phyloP scores from a whole-genome alignment of 2,888 invertebrate species.

The Hymenopus coronatus region DNA sequence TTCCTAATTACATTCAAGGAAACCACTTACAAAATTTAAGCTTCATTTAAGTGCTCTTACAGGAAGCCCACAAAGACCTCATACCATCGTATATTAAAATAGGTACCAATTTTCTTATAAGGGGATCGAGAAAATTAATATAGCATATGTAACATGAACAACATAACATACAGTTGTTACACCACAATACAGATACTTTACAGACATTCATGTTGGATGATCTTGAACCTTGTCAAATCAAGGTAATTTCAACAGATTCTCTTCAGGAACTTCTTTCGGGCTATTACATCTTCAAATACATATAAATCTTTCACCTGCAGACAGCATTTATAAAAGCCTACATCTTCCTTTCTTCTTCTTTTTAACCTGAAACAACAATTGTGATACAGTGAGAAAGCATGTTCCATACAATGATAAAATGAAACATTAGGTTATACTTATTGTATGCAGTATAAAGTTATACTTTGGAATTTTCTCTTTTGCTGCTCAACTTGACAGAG shows the following conservation, averaged over 20 bases:
- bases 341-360: conserved; percentile 92
- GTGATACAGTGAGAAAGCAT: not conserved
- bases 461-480: too few relatives aligned
- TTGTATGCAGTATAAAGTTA: too few relatives aligned
- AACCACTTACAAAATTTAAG: not conserved
- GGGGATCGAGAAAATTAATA: not conserved
- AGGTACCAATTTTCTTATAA: not conserved
- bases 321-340: conserved; percentile 66
- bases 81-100: not conserved
- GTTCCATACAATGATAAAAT: too few relatives aligned
- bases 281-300: not conserved
- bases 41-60: not conserved
- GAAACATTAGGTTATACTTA: too few relatives aligned
- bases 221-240: not conserved
- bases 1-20: conserved; percentile 10
- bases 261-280: not conserved
- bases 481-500: too few relatives aligned
- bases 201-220: not conserved
- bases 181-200: not conserved
- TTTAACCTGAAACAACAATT: conserved; percentile 55
- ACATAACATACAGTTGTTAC: not conserved
- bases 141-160: not conserved
- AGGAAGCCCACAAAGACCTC: conserved; percentile 18
- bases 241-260: not conserved
- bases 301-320: not conserved